phyloP scores from a whole-genome alignment of 2,113 vertebrate species.

The Alaudala cheleensis region DNA sequence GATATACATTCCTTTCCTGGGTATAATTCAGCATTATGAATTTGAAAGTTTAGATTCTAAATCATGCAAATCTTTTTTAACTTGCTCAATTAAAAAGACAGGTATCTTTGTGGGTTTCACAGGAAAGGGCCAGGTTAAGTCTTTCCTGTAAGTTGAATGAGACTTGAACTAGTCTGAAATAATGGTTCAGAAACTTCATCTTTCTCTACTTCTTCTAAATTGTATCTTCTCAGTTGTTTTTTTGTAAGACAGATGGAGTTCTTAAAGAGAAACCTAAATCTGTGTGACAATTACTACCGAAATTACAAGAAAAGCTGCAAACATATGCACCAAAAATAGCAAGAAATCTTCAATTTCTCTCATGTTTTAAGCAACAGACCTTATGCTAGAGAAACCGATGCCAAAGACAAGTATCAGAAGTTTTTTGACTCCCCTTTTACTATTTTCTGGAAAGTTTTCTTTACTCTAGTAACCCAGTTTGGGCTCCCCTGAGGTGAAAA shows the following conservation, averaged over 20 bases:
- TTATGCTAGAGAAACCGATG: neutral
- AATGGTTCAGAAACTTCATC: neutral
- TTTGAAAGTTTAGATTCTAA: neutral
- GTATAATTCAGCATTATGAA: neutral
- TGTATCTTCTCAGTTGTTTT: neutral
- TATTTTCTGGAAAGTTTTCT: neutral
- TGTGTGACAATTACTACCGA: neutral
- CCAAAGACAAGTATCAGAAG: neutral
- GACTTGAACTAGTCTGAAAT: neutral
- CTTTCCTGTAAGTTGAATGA: neutral
- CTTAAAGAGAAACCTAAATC: neutral
- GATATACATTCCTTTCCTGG: neutral
- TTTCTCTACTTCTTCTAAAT: neutral
- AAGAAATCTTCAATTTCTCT: neutral
- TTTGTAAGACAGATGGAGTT: neutral
- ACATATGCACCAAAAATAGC: neutral
- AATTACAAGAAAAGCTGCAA: slow-evolving; percentile 11
- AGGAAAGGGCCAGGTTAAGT: neutral
- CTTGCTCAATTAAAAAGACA: neutral
- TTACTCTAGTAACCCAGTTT: neutral
- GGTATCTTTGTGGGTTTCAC: neutral
- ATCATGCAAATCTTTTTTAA: neutral
- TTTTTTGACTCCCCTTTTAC: neutral
- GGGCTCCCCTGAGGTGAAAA: neutral
- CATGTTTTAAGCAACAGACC: neutral